phyloP scores from a whole-genome alignment of 2,113 vertebrate genomes.

The Lanius ludovicianus region DNA sequence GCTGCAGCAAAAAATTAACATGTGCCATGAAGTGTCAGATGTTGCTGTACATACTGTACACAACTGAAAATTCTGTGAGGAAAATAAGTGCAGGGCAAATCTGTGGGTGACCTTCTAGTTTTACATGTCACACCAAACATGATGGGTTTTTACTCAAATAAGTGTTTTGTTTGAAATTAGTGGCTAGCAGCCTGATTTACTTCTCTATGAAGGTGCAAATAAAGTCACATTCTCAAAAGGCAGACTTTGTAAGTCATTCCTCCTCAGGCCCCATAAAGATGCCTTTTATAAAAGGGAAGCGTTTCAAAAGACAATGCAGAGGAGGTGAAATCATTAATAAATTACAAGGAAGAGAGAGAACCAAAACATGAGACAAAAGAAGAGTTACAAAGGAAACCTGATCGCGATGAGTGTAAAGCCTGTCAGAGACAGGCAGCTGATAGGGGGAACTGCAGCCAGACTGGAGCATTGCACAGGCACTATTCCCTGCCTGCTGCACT shows the following conservation, averaged over 20 bases:
- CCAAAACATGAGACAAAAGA: slow-evolving; percentile 41
- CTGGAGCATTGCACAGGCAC: background rate
- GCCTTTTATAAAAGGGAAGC: background rate
- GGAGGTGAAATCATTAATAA: slow-evolving; percentile 68
- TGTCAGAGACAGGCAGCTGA: slow-evolving; percentile 56
- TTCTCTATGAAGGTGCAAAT: background rate
- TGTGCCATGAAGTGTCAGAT: background rate
- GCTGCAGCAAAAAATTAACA: slow-evolving; percentile 45
- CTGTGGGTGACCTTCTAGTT: slow-evolving; percentile 14
- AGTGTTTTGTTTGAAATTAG: slow-evolving; percentile 3
- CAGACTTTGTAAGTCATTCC: background rate
- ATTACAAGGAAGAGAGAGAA: slow-evolving; percentile 55
- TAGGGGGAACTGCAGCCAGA: slow-evolving; percentile 67
- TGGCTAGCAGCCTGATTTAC: background rate
- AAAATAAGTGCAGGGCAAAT: slow-evolving; percentile 20
- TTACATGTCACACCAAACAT: background rate
- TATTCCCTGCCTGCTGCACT: background rate
- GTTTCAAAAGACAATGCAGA: slow-evolving; percentile 50
- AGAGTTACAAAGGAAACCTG: slow-evolving; percentile 69
- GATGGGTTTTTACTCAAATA: slow-evolving; percentile 19
- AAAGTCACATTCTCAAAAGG: background rate
- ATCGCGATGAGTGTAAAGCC: slow-evolving; percentile 34
- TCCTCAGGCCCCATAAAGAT: background rate
- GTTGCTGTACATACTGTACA: background rate
- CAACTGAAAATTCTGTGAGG: background rate